These are phyloP conservation scores for Macaria liturata DNA, from an alignment of 2,888 invertebrate genomes.

Conservation along the genomic window DNA sequence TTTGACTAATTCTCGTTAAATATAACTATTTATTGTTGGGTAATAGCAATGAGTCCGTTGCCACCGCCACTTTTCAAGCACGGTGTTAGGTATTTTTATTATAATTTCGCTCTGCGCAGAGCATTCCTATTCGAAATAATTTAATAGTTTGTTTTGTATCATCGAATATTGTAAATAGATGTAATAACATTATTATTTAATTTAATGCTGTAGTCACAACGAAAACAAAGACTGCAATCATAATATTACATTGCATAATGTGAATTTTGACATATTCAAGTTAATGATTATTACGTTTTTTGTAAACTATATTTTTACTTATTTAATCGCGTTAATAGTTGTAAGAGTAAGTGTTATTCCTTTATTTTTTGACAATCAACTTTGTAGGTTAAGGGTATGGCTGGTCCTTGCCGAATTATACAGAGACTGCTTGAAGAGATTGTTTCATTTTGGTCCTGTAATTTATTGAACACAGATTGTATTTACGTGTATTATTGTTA, in stretches of 20 bases:
- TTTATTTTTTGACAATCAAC: slow-evolving; percentile 77
- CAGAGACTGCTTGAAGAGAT: slow-evolving; percentile 21
- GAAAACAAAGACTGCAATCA: slow-evolving; percentile 81
- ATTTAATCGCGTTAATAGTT: slow-evolving; percentile 54
- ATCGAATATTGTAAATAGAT: slow-evolving; percentile 78
- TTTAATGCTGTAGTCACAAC: slow-evolving; percentile 79
- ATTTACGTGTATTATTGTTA: slow-evolving; percentile 18
- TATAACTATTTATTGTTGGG: slow-evolving; percentile 24
- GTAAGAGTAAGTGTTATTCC: slow-evolving; percentile 61
- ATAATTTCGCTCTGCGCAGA: slow-evolving; percentile 64
- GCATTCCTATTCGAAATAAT: slow-evolving; percentile 69
- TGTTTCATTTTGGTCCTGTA: slow-evolving; percentile 10
- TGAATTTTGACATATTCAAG: slow-evolving; percentile 63
- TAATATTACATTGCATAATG: slow-evolving; percentile 30
- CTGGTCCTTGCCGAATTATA: slow-evolving; percentile 28
- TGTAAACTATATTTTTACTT: slow-evolving; percentile 60
- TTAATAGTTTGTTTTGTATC: slow-evolving; percentile 44
- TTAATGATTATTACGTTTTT: slow-evolving; percentile 43
- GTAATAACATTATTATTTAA: slow-evolving; percentile 42
- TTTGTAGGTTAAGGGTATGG: slow-evolving; percentile 53
- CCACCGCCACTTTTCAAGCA: slow-evolving; percentile 62
- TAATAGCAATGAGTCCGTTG: slow-evolving; percentile 45
- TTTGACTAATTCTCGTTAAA: slow-evolving; percentile 24
- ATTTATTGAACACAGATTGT: slow-evolving; percentile 18
- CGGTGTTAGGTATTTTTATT: slow-evolving; percentile 60